phyloP scores from a whole-genome alignment of 2,888 invertebrate genomes.

The Drosophila eohydei region DNA sequence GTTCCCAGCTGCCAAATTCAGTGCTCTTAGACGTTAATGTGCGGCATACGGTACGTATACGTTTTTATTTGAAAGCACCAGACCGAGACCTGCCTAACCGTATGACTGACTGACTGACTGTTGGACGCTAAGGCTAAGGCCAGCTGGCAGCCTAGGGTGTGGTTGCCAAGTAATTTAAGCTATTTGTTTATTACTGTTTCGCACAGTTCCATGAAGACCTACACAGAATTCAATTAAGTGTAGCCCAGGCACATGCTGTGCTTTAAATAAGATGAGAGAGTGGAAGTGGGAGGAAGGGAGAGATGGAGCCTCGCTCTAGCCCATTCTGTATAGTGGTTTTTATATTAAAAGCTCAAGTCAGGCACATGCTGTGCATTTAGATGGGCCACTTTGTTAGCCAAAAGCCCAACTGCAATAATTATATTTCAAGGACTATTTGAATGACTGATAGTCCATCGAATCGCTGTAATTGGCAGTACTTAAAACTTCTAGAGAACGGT shows the following conservation, averaged over 20 bases:
- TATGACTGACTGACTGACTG: constrained; percentile 4
- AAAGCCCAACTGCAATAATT: constrained; percentile 9
- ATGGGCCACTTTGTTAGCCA: constrained; percentile 16
- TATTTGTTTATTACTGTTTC: constrained; percentile 57
- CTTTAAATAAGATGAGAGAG: constrained; percentile 37
- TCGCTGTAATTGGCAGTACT: constrained; percentile 19
- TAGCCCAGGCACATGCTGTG: constrained; percentile 38
- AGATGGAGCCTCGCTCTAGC: not conserved
- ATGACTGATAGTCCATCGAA: not conserved
- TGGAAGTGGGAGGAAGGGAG: not conserved
- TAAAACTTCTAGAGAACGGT: constrained; percentile 15
- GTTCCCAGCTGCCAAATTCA: constrained; percentile 30
- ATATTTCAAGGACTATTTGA: constrained; percentile 6
- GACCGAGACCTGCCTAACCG: constrained; percentile 7
- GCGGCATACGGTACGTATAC: constrained; percentile 67
- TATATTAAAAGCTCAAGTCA: constrained; percentile 8
- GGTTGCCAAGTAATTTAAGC: constrained; percentile 50
- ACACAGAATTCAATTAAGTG: constrained; percentile 60
- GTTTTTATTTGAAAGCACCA: constrained; percentile 26
- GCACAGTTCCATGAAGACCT: constrained; percentile 28
- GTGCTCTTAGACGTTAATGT: constrained; percentile 39
- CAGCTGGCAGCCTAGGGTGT: constrained; percentile 13
- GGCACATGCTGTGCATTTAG: constrained; percentile 31
- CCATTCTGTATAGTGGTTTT: not conserved
- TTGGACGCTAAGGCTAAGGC: constrained; percentile 1